These are phyloP conservation scores for Drosophila siamana DNA, from an alignment of 2,888 invertebrate genomes.

Conservation along the genomic window DNA sequence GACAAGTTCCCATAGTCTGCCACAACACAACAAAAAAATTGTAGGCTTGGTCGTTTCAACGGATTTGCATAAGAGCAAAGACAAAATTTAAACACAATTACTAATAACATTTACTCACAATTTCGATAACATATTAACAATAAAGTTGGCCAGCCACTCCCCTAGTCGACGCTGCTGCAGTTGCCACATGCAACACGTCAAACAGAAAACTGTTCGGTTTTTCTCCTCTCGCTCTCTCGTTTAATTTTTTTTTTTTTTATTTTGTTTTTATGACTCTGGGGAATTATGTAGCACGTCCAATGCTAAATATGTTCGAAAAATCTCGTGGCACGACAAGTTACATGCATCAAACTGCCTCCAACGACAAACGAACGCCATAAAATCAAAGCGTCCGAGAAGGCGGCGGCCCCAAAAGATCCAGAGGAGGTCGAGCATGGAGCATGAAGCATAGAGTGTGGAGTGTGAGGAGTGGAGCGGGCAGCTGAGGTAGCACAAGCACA, in stretches of 20 bases:
- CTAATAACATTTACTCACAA: slow-evolving; percentile 37
- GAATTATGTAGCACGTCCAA: slow-evolving; percentile 75
- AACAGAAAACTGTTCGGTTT: slow-evolving; percentile 22
- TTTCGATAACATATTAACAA: slow-evolving; percentile 45
- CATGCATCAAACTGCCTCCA: slow-evolving; percentile 77
- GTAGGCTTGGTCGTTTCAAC: slow-evolving; percentile 41
- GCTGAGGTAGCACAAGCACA: slow-evolving; percentile 47
- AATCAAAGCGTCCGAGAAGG: slow-evolving; percentile 72
- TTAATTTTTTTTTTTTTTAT: too few species aligned
- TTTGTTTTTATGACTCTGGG: slow-evolving; percentile 63
- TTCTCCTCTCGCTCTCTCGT: slow-evolving; percentile 20
- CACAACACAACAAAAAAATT: slow-evolving; percentile 20
- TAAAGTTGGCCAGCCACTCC: slow-evolving; percentile 57
- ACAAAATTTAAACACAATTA: slow-evolving; percentile 42
- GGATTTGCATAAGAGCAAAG: slow-evolving; percentile 51
- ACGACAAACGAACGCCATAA: slow-evolving; percentile 71
- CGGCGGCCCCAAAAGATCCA: slow-evolving; percentile 32
- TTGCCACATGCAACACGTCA: slow-evolving; percentile 46
- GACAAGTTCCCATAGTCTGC: slow-evolving; percentile 17
- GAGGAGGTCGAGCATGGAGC: slow-evolving; percentile 24
- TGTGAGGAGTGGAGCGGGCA: too few species aligned
- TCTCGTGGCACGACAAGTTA: slow-evolving; percentile 73
- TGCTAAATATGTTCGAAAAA: slow-evolving; percentile 75
- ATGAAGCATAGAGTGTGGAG: background rate
- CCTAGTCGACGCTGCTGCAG: slow-evolving; percentile 20